Base-by-base conservation (phyloP, 2,888 invertebrate genomes). In the Lithophane ornitopus region DNA sequence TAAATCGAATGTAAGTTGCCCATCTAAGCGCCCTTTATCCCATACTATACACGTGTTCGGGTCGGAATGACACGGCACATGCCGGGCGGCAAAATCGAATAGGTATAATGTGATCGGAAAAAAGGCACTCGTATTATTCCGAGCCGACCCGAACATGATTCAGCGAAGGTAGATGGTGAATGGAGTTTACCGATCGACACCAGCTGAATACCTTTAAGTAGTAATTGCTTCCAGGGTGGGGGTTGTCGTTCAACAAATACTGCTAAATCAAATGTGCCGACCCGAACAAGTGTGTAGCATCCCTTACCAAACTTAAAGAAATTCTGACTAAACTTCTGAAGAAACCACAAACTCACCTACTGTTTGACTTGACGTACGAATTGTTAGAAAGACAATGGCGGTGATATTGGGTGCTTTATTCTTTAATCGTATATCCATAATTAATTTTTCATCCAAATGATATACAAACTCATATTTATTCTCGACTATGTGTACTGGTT, bases 291-390 rank as follows among this genome's bases (percentile, higher is more conserved):
- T 62, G 39, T 22, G 22, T 22, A 12, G 11, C 26, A 26, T 1
- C 14, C 14, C 9, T n/a, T 39, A n/a, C n/a, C 39, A 62, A n/a
- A n/a, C n/a, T 16, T 6, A n/a, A 39, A 16, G n/a, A 16, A 39
- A 67, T 11, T 3, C 16, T 14, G 26, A 19, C 12, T 65, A 26
- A 26, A 11, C 14, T 41, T 68, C 22, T 14, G 6, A 69, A 34
- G 9, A 19, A 9, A 44, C 3, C n/a, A 69, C 14, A 22, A 46
- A 26, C 70, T 70, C 7, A 70, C 70, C 73, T 4, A 0, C 0
- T 12, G 4, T 0, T 3, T 3, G 0, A 0, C 0, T 7, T 14
- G 2, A 1, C 1, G 0, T 0, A 11, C 1, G 7, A 19, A 0
- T 16, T 46, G 26, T 26, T 34, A 39, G 0, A 16, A 22, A 73